Evolutionary conservation across 2,888 invertebrate species (phyloP).

Genomic region (Tryphoninae sp.): DNA sequence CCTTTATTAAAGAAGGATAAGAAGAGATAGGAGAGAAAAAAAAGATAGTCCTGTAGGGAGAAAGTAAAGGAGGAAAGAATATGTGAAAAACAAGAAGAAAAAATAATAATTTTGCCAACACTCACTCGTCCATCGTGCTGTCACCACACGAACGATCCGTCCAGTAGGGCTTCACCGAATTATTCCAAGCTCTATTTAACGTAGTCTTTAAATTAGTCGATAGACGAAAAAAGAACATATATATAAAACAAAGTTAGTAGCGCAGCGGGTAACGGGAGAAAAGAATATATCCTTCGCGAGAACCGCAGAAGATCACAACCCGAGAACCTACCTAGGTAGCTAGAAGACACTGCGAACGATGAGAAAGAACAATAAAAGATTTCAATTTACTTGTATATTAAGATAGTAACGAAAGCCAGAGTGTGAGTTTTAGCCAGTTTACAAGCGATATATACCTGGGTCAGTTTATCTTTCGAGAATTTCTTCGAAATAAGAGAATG

Average conservation of each 20-base stretch:
- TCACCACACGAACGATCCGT: conserved; percentile 79
- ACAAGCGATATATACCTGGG: conserved; percentile 1
- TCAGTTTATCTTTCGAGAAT: not conserved
- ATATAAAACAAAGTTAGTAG: conserved; percentile 20
- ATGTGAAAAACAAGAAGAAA: conserved; percentile 43
- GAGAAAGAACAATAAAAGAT: conserved; percentile 10
- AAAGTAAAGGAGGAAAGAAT: conserved; percentile 39
- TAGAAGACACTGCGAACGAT: conserved; percentile 33
- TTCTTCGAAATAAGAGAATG: conserved; percentile 21
- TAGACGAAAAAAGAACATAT: conserved; percentile 52
- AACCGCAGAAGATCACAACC: not conserved
- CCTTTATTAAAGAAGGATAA: conserved; percentile 70
- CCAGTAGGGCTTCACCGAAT: conserved; percentile 79
- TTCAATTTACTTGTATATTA: conserved; percentile 3
- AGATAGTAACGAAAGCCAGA: not conserved
- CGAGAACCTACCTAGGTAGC: conserved; percentile 26
- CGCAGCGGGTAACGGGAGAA: conserved; percentile 2
- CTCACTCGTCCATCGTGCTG: conserved; percentile 78
- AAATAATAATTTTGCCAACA: conserved; percentile 71
- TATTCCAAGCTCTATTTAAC: conserved; percentile 77
- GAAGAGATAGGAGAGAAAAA: conserved; percentile 16
- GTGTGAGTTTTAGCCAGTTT: conserved; percentile 1
- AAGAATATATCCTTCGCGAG: not conserved
- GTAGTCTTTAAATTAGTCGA: conserved; percentile 70
- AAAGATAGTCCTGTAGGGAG: conserved; percentile 47